Base-by-base conservation (phyloP, 2,113 vertebrate species). In the Mesitornis unicolor region DNA sequence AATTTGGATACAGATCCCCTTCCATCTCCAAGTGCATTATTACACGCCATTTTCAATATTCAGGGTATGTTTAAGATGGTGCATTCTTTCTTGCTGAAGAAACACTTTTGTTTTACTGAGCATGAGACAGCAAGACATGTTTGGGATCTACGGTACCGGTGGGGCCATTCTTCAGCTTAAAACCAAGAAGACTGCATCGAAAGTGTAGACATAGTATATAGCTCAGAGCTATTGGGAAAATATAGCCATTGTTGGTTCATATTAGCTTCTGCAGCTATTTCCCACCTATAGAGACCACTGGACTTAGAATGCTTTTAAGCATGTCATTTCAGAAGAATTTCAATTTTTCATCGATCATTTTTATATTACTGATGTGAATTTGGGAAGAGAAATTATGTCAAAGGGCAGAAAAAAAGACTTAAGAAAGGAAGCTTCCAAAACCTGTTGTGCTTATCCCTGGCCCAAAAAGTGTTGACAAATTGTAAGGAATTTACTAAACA, bases 191-290 rank as follows among this genome's bases (percentile, higher is more conserved):
- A 87, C 35, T 73, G 25, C 59, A 85, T 35, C 4, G 15, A 48
- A 75, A 76, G 18, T 73, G 28, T 59, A 33, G 19, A 31, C 35
- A 9, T 63, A 35, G 25, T 43, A 11, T 70, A 22, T 45, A 67
- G 59, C 35, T 93, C 33, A 69, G 75, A 91, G 53, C 48, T 84
- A 45, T 50, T 92, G 70, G 70, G 73, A 89, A 96, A 78, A 73
- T 56, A 22, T 4, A 80, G 29, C 45, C 14, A n/a, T 70, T 64
- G 21, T 71, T 95, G 84, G 45, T 91, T 97, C 50, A 21, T 53
- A 79, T 96, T 87, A 83, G 40, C 57, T 83, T 64, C 61, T 82
- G 70, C 84, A 87, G 70, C 65, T 89, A 60, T 73, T 95, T 91
- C 57, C 65, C 43, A 79, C 89, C 42, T 89, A 36, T 87, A 68